Conservation (phyloP, 1,140 invertebrate genomes). For the Drosophila pruinosa region DNA sequence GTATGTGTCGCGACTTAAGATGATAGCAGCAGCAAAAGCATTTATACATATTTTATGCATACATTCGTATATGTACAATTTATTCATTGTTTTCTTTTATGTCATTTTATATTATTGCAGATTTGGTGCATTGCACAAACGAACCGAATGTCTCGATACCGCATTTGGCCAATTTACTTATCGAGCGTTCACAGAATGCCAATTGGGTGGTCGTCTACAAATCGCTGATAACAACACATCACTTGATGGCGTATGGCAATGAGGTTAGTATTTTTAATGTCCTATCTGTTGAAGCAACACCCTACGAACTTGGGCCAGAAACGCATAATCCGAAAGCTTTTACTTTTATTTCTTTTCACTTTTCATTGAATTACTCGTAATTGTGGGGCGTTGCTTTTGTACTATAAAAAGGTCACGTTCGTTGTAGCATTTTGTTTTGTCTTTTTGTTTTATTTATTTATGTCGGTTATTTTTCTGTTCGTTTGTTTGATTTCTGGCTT, state of each 20-base stretch:
- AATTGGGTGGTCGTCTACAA: constrained; percentile 99
- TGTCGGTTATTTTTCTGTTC: neutral
- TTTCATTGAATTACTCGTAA: constrained; percentile 19
- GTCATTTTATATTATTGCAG: constrained; percentile 87
- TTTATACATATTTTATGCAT: neutral
- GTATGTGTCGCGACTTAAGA: neutral
- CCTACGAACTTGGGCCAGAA: neutral
- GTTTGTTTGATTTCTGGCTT: constrained; percentile 8
- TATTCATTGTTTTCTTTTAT: constrained; percentile 1
- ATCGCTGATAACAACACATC: constrained; percentile 98
- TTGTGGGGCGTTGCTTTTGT: constrained; percentile 27
- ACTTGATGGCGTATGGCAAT: constrained; percentile 99
- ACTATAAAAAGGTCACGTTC: constrained; percentile 26
- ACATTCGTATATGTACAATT: neutral
- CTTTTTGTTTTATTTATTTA: constrained; percentile 33
- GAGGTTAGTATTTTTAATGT: constrained; percentile 88
- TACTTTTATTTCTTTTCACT: constrained; percentile 34
- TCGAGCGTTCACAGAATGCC: constrained; percentile 98
- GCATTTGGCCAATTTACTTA: constrained; percentile 98
- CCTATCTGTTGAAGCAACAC: too few species aligned
- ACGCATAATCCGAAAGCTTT: constrained; percentile 11
- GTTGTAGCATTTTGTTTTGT: constrained; percentile 12
- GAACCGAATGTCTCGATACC: constrained; percentile 99
- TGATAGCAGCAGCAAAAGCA: constrained; percentile 14
- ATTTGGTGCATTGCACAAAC: constrained; percentile 99